Evolutionary conservation across 2,888 invertebrate species (phyloP).

Genomic region (Melipona beecheii): DNA sequence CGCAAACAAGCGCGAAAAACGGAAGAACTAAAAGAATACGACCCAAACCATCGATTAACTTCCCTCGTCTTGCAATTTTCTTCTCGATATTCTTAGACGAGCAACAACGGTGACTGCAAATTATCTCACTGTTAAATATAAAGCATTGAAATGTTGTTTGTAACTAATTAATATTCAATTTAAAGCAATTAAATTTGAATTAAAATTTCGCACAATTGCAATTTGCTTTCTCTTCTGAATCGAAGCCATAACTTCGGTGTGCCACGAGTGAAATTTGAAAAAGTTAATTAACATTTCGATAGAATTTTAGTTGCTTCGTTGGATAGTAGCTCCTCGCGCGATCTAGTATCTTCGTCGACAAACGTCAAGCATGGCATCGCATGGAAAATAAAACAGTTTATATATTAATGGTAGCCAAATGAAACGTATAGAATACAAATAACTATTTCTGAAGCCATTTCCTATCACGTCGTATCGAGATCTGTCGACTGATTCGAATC

Average conservation of each 20-base stretch:
- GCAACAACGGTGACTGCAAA: too few relatives aligned
- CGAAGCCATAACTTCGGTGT: too few relatives aligned
- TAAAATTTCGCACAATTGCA: too few relatives aligned
- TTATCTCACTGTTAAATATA: too few relatives aligned
- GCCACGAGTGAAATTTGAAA: too few relatives aligned
- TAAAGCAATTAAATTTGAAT: too few relatives aligned
- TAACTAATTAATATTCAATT: too few relatives aligned
- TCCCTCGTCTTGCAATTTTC: neutral
- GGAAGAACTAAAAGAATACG: neutral
- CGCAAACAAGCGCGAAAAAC: neutral
- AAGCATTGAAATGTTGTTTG: too few relatives aligned
- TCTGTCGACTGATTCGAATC: neutral
- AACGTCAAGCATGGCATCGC: neutral
- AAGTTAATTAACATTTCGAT: neutral
- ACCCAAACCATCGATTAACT: neutral
- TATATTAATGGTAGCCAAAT: neutral
- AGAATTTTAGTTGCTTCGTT: neutral
- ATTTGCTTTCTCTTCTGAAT: too few relatives aligned
- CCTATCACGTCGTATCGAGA: neutral
- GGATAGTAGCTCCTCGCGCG: neutral
- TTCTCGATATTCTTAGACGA: too few relatives aligned
- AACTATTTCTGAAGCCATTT: neutral
- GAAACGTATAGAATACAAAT: neutral
- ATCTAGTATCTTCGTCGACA: neutral
- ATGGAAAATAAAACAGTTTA: neutral